These are phyloP conservation scores for Tapirus indicus DNA, from an alignment of 2,797 vertebrate species.

Conservation along the genomic window DNA sequence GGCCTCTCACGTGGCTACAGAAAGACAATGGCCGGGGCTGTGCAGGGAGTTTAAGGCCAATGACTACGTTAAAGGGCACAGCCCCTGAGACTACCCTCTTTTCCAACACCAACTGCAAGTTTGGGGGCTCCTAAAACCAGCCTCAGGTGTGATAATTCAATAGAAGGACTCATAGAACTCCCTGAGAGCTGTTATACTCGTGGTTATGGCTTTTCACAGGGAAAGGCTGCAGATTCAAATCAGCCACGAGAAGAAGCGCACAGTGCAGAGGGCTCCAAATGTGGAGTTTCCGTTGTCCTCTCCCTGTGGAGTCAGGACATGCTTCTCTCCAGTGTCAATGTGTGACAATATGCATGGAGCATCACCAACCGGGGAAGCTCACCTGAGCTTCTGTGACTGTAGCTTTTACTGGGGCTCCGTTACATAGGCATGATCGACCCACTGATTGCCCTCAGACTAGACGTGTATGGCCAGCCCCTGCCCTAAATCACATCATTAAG, in stretches of 20 bases:
- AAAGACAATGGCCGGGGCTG: neutral
- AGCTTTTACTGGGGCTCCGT: neutral
- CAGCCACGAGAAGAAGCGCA: neutral
- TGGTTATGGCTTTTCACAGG: neutral
- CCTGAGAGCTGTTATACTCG: neutral
- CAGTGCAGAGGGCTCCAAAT: neutral
- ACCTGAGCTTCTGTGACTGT: too few relatives aligned
- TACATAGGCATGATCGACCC: too few relatives aligned
- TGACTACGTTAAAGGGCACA: neutral
- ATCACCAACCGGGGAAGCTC: too few relatives aligned
- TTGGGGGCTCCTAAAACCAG: neutral
- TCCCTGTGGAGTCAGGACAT: neutral
- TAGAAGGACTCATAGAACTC: neutral
- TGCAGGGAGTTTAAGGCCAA: neutral
- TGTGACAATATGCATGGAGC: fast-evolving
- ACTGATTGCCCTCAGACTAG: neutral
- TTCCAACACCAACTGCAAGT: neutral
- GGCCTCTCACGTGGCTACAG: neutral
- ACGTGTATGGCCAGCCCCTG: neutral
- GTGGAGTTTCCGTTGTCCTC: neutral
- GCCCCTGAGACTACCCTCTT: neutral
- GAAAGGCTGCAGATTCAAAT: neutral
- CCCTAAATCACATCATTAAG: neutral
- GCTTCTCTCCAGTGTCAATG: too few relatives aligned
- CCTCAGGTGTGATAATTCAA: neutral